These are phyloP conservation scores for Brevimyrus niger DNA, from an alignment of 2,113 vertebrate species.

Conservation along the genomic window DNA sequence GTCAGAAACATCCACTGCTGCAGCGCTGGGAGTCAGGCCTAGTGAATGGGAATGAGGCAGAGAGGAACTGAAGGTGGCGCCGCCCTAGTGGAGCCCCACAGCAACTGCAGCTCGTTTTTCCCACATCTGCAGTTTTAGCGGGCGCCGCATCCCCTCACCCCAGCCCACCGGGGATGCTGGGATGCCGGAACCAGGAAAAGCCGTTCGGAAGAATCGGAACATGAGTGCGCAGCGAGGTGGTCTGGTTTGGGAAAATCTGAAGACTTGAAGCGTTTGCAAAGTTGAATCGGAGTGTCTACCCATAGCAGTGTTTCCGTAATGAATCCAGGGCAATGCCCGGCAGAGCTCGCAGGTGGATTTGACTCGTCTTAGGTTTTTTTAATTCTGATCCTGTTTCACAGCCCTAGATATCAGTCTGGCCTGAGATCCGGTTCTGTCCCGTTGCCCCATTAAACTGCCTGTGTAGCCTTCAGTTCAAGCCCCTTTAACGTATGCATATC, in stretches of 20 bases:
- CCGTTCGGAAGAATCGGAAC: background rate
- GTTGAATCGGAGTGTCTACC: background rate
- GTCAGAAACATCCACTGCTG: conserved; percentile 48
- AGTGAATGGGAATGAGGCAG: conserved; percentile 42
- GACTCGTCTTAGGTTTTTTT: background rate
- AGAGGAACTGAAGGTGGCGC: conserved; percentile 37
- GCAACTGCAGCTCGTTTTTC: background rate
- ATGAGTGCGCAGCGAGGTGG: no score
- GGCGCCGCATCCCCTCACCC: background rate
- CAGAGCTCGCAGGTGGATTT: background rate
- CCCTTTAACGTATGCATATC: background rate
- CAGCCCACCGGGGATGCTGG: background rate
- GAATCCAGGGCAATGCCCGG: background rate
- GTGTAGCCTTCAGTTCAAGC: background rate
- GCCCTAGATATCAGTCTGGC: background rate
- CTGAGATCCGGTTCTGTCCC: background rate
- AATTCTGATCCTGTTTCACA: background rate
- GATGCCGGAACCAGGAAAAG: background rate
- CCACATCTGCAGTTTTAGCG: background rate
- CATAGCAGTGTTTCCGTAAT: background rate
- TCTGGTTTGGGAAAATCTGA: background rate
- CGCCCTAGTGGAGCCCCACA: background rate
- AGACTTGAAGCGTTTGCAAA: background rate
- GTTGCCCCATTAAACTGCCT: background rate
- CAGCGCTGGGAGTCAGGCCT: conserved; percentile 54